These are phyloP conservation scores for Orestias chungarensis DNA, from an alignment of 2,797 vertebrate genomes.

Conservation along the genomic window DNA sequence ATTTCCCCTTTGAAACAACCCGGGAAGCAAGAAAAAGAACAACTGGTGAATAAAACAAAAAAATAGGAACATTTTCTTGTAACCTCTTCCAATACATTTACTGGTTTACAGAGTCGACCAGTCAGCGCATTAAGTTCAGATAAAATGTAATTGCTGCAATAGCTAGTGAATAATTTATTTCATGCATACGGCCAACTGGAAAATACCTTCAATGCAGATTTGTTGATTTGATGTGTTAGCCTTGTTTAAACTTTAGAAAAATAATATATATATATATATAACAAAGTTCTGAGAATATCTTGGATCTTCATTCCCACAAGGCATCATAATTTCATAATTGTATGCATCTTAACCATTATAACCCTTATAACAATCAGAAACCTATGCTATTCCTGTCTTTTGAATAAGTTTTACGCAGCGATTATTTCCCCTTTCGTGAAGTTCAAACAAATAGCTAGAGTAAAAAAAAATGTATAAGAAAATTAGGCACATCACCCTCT, in stretches of 20 bases:
- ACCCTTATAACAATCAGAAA: background rate
- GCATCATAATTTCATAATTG: background rate
- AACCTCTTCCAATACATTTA: background rate
- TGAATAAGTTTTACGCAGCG: conserved; percentile 10
- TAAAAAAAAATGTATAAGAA: too few species aligned
- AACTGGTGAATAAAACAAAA: conserved; percentile 36
- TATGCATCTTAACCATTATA: background rate
- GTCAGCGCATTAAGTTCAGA: conserved; percentile 29
- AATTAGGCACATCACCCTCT: background rate
- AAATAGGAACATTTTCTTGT: background rate
- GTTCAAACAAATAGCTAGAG: background rate
- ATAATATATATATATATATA: background rate
- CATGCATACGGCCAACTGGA: conserved; percentile 4
- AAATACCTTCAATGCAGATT: background rate
- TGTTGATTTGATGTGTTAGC: conserved; percentile 9
- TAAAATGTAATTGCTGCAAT: conserved; percentile 23
- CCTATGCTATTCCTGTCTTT: background rate
- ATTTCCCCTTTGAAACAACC: conserved; percentile 19
- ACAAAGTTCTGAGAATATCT: background rate
- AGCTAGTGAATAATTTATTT: conserved; percentile 43
- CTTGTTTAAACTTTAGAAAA: conserved; percentile 2
- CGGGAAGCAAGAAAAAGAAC: conserved; percentile 18
- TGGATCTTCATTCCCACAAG: conserved; percentile 5
- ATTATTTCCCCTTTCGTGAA: conserved; percentile 1
- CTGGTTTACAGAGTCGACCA: background rate